phyloP scores from a whole-genome alignment of 2,888 invertebrate genomes.

The Lochmaea crataegi region DNA sequence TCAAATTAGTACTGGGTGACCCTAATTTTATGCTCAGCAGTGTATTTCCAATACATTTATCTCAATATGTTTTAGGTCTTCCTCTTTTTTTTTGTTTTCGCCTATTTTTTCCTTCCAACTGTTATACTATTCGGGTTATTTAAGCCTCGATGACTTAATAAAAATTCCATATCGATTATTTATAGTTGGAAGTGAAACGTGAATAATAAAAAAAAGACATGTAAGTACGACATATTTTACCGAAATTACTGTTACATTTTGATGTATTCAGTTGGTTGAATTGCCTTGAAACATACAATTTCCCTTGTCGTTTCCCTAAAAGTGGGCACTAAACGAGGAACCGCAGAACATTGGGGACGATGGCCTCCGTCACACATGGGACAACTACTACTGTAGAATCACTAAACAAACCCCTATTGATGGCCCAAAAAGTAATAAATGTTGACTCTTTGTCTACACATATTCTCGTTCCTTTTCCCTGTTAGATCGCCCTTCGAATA shows the following conservation, averaged over 20 bases:
- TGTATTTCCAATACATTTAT: too few relatives aligned
- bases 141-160: too few relatives aligned
- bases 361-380: slow-evolving; percentile 36
- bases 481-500: slow-evolving; percentile 19
- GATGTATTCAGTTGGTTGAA: slow-evolving; percentile 16
- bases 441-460: slow-evolving; percentile 46
- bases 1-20: too few relatives aligned
- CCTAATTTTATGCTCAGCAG: too few relatives aligned
- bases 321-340: slow-evolving; percentile 33
- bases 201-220: not conserved
- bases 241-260: not conserved
- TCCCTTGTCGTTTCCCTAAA: slow-evolving; percentile 32
- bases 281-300: slow-evolving; percentile 26
- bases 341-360: slow-evolving; percentile 27
- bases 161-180: not conserved
- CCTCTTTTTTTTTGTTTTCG: too few relatives aligned
- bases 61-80: too few relatives aligned
- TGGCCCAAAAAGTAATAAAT: slow-evolving; percentile 45
- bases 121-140: too few relatives aligned
- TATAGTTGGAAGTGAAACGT: not conserved
- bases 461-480: slow-evolving; percentile 32
- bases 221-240: not conserved
- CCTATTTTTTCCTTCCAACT: too few relatives aligned
- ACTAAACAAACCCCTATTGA: slow-evolving; percentile 45
- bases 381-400: slow-evolving; percentile 35